phyloP scores from a whole-genome alignment of 2,888 invertebrate species.

The Digitonthophagus gazella region DNA sequence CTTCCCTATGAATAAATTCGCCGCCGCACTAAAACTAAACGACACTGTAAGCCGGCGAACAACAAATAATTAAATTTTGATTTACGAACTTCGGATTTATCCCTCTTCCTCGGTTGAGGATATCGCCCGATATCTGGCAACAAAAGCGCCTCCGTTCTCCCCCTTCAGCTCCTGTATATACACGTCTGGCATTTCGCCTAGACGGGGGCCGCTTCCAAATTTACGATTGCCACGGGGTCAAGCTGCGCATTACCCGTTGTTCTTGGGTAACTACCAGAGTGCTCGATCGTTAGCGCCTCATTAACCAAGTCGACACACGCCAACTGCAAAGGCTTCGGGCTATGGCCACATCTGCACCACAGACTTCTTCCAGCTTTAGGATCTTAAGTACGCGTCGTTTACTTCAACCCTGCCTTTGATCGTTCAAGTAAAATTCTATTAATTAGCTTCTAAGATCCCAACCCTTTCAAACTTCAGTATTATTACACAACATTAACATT shows the following conservation, averaged over 20 bases:
- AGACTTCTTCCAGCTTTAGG: not conserved
- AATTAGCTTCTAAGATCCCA: no score
- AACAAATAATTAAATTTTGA: not conserved
- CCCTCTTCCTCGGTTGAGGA: not conserved
- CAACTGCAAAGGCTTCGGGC: not conserved
- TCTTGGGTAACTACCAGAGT: conserved; percentile 23
- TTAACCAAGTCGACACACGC: conserved; percentile 33
- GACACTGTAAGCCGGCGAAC: not conserved
- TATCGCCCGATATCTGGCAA: conserved; percentile 23
- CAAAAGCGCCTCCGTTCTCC: not conserved
- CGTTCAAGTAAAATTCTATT: no score
- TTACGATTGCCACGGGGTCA: conserved; percentile 41
- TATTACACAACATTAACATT: no score
- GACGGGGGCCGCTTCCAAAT: conserved; percentile 31
- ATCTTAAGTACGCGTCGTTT: not conserved
- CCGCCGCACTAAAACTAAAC: not conserved
- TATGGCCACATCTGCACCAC: not conserved
- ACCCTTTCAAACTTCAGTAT: no score
- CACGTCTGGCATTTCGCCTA: conserved; percentile 23
- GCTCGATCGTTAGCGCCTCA: conserved; percentile 35
- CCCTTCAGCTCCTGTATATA: not conserved
- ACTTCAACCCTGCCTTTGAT: no score
- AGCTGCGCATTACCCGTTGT: conserved; percentile 36
- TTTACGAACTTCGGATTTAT: not conserved
- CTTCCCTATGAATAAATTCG: not conserved